Percentiles rank a stretch among this genome's conserved stretches.
phyloP scores from a whole-genome alignment of 1,140 invertebrate species.

The Campodea augens region DNA sequence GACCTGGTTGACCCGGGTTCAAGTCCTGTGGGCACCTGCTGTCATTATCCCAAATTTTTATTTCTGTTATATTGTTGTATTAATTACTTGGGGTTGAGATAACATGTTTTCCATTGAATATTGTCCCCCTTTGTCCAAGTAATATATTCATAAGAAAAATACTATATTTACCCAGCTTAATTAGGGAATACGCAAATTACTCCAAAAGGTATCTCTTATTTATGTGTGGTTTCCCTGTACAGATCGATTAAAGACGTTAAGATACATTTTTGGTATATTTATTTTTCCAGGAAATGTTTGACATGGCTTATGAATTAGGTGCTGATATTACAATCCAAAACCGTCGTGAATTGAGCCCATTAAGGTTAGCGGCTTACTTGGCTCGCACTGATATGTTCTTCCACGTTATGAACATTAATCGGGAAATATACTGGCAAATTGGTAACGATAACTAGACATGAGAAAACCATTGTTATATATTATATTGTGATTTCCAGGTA shows the following conservation, averaged over 20 bases:
- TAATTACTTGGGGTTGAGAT: no score
- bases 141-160: no score
- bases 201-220: no score
- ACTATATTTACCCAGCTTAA: no score
- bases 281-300: conserved; percentile 59
- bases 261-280: conserved; percentile 8
- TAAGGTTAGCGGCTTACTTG: conserved; percentile 84
- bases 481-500: conserved; percentile 32
- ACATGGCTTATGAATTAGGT: conserved; percentile 83
- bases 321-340: conserved; percentile 70
- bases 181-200: no score
- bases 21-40: no score
- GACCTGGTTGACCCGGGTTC: no score
- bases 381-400: conserved; percentile 87
- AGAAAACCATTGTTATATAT: conserved; percentile 22
- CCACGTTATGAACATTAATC: conserved; percentile 81
- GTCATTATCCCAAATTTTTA: no score
- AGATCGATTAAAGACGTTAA: conserved; percentile 10
- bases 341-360: conserved; percentile 67
- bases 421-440: conserved; percentile 94
- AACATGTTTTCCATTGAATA: no score
- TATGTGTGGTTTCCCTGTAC: no score
- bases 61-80: no score
- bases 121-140: no score
- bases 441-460: conserved; percentile 27